A percentile compares a stretch with the other conserved stretches of the same genome.
These are phyloP conservation scores for Melangyna quadrimaculata DNA, from an alignment of 2,888 invertebrate genomes.

Conservation along the genomic window DNA sequence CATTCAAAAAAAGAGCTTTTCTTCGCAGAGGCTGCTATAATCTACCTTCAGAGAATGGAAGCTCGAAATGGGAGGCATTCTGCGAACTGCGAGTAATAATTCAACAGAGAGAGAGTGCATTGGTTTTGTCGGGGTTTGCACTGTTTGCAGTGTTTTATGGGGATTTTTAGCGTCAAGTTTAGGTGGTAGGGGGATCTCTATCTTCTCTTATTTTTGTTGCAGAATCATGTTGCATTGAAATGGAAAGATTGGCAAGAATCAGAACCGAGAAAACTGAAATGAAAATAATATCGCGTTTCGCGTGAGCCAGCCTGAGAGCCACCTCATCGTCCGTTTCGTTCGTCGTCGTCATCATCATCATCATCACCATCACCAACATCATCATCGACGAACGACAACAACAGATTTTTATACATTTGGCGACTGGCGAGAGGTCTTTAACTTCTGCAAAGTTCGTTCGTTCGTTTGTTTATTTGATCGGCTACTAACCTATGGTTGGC, in stretches of 20 bases:
- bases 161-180: not conserved
- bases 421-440: constrained; percentile 67
- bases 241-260: constrained; percentile 65
- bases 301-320: constrained; percentile 4
- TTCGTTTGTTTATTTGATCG: constrained; percentile 72
- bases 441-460: constrained; percentile 72
- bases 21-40: not conserved
- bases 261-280: constrained; percentile 55
- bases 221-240: constrained; percentile 69
- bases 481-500: constrained; percentile 68
- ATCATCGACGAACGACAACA: constrained; percentile 21
- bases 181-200: not conserved
- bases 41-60: not conserved
- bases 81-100: not conserved
- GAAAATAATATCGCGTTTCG: constrained; percentile 45
- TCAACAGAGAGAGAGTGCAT: not conserved
- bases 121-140: not conserved
- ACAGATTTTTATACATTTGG: constrained; percentile 58
- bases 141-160: not conserved
- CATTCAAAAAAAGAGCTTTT: constrained; percentile 50
- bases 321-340: constrained; percentile 4
- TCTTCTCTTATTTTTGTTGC: constrained; percentile 39
- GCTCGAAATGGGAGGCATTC: not conserved
- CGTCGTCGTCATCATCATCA: not conserved
- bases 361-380: not conserved